These are phyloP conservation scores for Perdix hodgsoniae DNA, from an alignment of 2,797 vertebrate species.

Conservation along the genomic window DNA sequence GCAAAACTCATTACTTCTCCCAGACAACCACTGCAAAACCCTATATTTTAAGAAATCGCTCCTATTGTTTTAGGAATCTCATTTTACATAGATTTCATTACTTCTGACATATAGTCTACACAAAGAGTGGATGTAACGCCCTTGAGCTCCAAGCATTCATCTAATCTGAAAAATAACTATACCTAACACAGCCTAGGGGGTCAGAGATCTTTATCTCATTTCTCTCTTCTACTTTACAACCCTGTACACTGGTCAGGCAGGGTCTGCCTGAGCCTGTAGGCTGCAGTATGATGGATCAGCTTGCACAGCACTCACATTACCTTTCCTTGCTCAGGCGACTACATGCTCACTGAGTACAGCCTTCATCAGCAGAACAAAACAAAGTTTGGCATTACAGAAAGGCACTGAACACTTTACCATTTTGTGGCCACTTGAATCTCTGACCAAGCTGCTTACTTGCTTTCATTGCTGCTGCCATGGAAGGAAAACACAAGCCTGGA, in stretches of 20 bases:
- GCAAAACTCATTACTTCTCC: background rate
- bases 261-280: background rate
- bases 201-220: background rate
- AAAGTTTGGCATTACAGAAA: background rate
- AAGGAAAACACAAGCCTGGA: background rate
- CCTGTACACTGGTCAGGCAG: background rate
- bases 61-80: background rate
- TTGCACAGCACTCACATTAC: background rate
- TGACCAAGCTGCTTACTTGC: background rate
- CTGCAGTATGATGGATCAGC: background rate
- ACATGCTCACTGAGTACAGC: background rate
- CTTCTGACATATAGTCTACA: background rate
- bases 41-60: background rate
- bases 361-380: background rate
- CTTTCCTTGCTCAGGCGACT: background rate
- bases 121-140: background rate
- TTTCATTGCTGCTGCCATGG: background rate
- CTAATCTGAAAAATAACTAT: background rate
- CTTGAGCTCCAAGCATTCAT: constrained; percentile 16
- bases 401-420: background rate
- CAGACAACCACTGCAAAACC: background rate
- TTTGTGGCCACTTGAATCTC: background rate
- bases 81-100: background rate
- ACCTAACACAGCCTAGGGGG: background rate
- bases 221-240: background rate